Evolutionary conservation across 2,888 invertebrate species (phyloP).

Genomic region (Ptychoptera albimana): DNA sequence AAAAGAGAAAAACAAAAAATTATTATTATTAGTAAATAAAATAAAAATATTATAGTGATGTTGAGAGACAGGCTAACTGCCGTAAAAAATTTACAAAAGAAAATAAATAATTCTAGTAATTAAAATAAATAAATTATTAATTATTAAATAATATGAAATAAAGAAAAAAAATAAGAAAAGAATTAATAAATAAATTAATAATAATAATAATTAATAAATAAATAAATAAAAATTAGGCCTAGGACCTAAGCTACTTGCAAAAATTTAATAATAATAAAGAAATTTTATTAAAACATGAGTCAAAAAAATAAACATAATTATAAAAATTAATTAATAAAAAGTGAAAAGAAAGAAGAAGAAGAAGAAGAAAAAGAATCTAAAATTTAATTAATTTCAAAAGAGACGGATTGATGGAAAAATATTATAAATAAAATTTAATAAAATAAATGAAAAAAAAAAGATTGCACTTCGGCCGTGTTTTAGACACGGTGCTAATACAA

Average conservation of each 20-base stretch:
- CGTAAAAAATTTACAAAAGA: background rate
- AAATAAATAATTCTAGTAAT: background rate
- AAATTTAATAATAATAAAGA: conserved; percentile 1
- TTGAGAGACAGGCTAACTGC: background rate
- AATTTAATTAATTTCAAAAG: too few relatives aligned
- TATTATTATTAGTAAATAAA: conserved; percentile 4
- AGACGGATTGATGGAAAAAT: too few relatives aligned
- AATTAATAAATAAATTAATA: conserved; percentile 4
- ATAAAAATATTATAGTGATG: conserved; percentile 6
- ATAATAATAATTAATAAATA: conserved; percentile 4
- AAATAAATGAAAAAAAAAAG: conserved; percentile 5
- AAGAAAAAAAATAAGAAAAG: conserved; percentile 5
- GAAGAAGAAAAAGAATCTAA: too few relatives aligned
- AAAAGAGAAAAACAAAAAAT: background rate
- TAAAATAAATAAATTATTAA: conserved; percentile 5
- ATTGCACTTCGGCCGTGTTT: conserved; percentile 8
- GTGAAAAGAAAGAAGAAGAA: too few relatives aligned
- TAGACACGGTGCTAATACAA: conserved; percentile 7
- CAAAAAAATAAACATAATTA: background rate
- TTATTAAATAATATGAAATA: conserved; percentile 3
- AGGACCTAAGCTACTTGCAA: conserved; percentile 8
- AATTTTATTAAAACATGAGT: background rate
- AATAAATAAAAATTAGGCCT: conserved; percentile 5
- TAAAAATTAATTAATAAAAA: too few relatives aligned
- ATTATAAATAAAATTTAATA: conserved; percentile 1